phyloP scores from a whole-genome alignment of 2,797 vertebrate species.

The Manis pentadactyla region DNA sequence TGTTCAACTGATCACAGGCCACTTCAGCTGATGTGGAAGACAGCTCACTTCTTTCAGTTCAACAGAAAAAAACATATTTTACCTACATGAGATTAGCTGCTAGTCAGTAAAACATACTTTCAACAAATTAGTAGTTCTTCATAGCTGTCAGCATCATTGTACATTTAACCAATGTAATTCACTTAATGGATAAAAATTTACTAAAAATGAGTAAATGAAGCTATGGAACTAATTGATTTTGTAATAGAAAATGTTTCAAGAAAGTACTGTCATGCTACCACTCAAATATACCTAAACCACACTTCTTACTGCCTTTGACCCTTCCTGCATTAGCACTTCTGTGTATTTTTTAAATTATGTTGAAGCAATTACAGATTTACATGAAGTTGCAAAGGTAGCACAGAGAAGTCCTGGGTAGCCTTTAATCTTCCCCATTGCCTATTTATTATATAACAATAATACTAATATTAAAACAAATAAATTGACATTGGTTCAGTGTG shows the following conservation, averaged over 20 bases:
- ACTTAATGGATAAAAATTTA: not conserved
- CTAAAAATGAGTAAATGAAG: not conserved
- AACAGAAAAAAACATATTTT: not conserved
- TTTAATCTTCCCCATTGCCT: no score
- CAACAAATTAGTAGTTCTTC: not conserved
- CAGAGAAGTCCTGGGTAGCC: no score
- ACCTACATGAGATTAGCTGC: not conserved
- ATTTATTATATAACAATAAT: no score
- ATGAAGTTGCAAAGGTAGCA: no score
- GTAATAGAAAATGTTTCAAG: not conserved
- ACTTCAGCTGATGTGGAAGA: not conserved
- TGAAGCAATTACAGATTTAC: no score
- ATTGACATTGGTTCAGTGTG: not conserved
- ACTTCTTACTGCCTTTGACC: not conserved
- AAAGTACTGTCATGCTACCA: not conserved
- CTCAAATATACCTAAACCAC: not conserved
- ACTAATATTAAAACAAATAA: not conserved
- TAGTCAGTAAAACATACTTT: not conserved
- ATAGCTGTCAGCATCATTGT: not conserved
- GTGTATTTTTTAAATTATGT: not conserved
- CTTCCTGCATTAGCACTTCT: not conserved
- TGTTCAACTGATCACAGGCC: no score
- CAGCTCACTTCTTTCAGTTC: not conserved
- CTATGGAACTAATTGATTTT: not conserved
- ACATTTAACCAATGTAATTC: not conserved